These are phyloP conservation scores for Bellardia pandia DNA, from an alignment of 2,888 invertebrate genomes.

Conservation along the genomic window DNA sequence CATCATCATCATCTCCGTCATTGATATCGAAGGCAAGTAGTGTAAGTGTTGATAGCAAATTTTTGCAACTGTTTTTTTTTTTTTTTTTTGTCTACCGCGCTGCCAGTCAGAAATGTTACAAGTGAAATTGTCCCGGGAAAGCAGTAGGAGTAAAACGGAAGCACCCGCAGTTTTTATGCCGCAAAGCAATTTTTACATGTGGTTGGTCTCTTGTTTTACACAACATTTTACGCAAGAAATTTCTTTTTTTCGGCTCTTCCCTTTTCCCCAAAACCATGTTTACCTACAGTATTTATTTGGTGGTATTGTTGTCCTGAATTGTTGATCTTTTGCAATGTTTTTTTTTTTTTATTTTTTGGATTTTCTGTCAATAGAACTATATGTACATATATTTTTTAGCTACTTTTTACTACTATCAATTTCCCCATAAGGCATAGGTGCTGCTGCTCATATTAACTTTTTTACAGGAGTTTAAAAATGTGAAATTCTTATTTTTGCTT, in stretches of 20 bases:
- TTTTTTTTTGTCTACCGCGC: conserved; percentile 39
- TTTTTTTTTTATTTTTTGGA: conserved; percentile 32
- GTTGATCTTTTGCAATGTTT: conserved; percentile 60
- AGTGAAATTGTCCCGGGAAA: neutral
- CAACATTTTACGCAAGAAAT: conserved; percentile 59
- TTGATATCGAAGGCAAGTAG: conserved; percentile 75
- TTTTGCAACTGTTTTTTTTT: conserved; percentile 63
- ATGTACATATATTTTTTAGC: conserved; percentile 42
- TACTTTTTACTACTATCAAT: conserved; percentile 45
- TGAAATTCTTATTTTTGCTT: conserved; percentile 23
- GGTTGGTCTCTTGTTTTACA: conserved; percentile 67
- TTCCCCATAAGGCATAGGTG: conserved; percentile 64
- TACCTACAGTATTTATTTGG: conserved; percentile 62
- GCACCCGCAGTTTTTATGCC: conserved; percentile 75
- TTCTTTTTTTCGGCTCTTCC: conserved; percentile 74
- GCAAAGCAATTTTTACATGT: conserved; percentile 75
- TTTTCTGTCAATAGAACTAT: conserved; percentile 67
- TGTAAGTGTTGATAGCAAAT: conserved; percentile 75
- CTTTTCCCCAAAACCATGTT: conserved; percentile 12
- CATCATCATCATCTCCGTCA: conserved; percentile 74
- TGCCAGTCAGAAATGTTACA: conserved; percentile 14
- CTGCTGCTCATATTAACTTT: conserved; percentile 42
- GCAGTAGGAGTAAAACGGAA: conserved; percentile 71
- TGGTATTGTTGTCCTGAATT: conserved; percentile 61
- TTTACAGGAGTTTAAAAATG: conserved; percentile 51